Base-by-base conservation (phyloP, 2,888 invertebrate genomes). In the Allophyes oxyacanthae region DNA sequence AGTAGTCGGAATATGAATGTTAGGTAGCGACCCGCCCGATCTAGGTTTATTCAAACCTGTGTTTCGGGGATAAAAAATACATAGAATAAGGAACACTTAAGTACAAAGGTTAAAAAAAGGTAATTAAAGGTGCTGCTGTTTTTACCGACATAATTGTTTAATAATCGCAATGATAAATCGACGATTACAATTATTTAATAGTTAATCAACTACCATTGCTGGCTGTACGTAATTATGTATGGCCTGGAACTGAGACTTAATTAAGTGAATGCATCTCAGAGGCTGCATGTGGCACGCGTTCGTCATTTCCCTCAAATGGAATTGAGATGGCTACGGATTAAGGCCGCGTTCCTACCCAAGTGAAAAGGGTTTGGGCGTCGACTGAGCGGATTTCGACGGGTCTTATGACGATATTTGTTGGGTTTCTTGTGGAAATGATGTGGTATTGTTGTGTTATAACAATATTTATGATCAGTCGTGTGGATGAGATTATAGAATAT, bases 301-400 rank as follows among this genome's bases (percentile, higher is more conserved):
- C 51, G 44, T 49, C 56, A 65, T 63, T 64, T 60, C 53, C 43
- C 43, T 45, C 52, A 46, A 50, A 61, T 68, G 50, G 40, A 69
- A 62, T 68, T 32, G 49, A 45, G 15, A 63, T 56, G 44, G 62
- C 52, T 28, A 7, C 1, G 25, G 40, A 38, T 15, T 46, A 15
- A 46, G 14, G 38, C 38, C 1, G 20, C 3, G n/a, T 32, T n/a
- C 10, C 33, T n/a, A 34, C 2, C 0, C 3, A 33, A 28, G 48
- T 25, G 37, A 64, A 69, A 69, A 67, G 65, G 67, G 46, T 70
- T 58, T 59, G 50, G 13, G 6, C 54, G 65, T 59, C 41, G 43
- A 59, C 45, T 56, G 69, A 28, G 28, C 28, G 28, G 67, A 67
- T 72, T 64, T 58, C 46, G 55, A 60, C 58, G 61, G 64, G 72